Evolutionary conservation across 2,797 vertebrate species (phyloP), one percentile per base, ranked within the genome.

Genomic region (Cottoperca gobio): DNA sequence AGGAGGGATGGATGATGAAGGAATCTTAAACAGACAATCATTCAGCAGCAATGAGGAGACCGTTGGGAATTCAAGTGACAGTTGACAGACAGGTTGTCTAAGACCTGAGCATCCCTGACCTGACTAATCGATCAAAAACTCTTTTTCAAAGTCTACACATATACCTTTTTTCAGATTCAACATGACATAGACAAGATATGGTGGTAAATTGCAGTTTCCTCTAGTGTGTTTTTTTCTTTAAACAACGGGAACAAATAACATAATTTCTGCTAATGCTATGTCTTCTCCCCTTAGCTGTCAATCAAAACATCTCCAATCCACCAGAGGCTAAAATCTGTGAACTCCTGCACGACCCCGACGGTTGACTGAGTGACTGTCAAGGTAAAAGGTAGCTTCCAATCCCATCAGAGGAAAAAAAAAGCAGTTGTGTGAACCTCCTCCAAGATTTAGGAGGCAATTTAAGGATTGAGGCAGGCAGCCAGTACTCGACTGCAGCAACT

Each of bases 361-460:
- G 23, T 50, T 82, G 70, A 67, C 40, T 43, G 84, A 82, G 46
- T 42, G 61, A 65, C 70, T 79, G 71, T 85, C 75, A 77, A 62
- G 59, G 48, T 76, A 86, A 84, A 70, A 73, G 71, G 73, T 67
- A 68, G 17, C 76, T 71, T 87, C 63, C 79, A 85, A 74, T 87
- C 46, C 79, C 59, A 78, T 86, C 57, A 58, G 55, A 59, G 31
- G 46, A 24, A 33, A 19, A 21, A 57, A 59, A 57, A 46, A 74
- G 64, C 60, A 33, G 40, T 59, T 70, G 24, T 68, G 62, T 73
- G 74, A 79, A 66, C 66, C 61, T 71, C 43, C 60, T 69, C 12
- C 21, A 70, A 87, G 90, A 89, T 90, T 89, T 87, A 89, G 78
- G 70, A 79, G 83, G 86, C 82, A 77, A 81, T 91, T 89, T 89